Conservation (phyloP, 2,113 vertebrate genomes). For the Tinamus guttatus region DNA sequence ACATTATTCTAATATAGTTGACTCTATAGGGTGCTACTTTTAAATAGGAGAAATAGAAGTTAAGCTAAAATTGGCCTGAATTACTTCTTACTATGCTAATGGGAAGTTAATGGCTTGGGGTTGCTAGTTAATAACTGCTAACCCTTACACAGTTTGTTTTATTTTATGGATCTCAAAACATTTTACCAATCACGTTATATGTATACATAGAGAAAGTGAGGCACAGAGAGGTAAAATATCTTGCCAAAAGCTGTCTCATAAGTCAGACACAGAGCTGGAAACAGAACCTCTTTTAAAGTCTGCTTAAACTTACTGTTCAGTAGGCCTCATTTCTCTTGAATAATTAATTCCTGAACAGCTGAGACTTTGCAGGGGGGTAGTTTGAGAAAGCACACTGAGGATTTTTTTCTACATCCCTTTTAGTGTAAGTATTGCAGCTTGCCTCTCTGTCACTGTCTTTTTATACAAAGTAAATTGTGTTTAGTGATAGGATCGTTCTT, state of each 20-base stretch:
- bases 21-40: neutral
- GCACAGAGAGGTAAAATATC: neutral
- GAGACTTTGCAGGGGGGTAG: accelerated
- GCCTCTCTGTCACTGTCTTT: neutral
- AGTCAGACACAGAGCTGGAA: neutral
- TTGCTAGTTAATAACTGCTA: neutral
- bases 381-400: neutral
- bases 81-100: neutral
- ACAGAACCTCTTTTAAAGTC: neutral
- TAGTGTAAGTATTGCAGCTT: neutral
- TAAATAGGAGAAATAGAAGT: neutral
- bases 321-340: neutral
- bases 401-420: neutral
- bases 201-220: neutral
- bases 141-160: neutral
- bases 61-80: neutral
- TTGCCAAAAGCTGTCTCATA: neutral
- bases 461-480: neutral
- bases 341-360: neutral
- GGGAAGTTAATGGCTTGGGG: neutral
- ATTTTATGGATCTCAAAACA: neutral
- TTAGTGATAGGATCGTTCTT: neutral
- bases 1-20: neutral
- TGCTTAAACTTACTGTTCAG: neutral
- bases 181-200: neutral